phyloP scores from a whole-genome alignment of 2,888 invertebrate species.

The Oxycera nigricornis region DNA sequence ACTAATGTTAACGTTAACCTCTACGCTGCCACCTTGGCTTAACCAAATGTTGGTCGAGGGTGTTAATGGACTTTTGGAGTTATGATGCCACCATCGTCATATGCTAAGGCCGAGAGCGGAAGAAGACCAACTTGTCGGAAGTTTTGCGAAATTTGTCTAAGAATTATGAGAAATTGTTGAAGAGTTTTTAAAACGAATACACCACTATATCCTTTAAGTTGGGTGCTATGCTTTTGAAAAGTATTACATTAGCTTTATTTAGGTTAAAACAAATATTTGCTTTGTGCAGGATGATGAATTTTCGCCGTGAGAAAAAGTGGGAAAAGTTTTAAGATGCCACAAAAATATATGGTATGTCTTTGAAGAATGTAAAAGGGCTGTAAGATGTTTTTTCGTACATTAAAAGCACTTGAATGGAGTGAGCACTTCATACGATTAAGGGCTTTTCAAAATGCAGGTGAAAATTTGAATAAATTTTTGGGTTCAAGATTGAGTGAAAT shows the following conservation, averaged over 20 bases:
- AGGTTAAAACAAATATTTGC: conserved; percentile 13
- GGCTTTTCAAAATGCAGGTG: too few species aligned
- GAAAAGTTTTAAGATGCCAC: background rate
- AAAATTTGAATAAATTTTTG: too few species aligned
- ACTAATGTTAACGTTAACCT: conserved; percentile 8
- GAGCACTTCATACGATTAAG: too few species aligned
- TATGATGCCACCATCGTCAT: background rate
- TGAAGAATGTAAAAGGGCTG: background rate
- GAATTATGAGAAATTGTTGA: conserved; percentile 34
- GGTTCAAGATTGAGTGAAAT: background rate
- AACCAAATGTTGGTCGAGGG: conserved; percentile 34
- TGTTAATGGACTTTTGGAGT: conserved; percentile 40
- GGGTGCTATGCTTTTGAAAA: background rate
- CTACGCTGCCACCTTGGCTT: conserved; percentile 3
- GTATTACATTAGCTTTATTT: conserved; percentile 25
- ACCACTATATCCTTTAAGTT: conserved; percentile 28
- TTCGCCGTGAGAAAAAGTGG: conserved; percentile 2
- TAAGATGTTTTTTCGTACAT: too few species aligned
- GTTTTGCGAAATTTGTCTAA: conserved; percentile 30
- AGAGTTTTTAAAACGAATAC: conserved; percentile 33
- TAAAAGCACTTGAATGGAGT: too few species aligned
- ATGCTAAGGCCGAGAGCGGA: background rate
- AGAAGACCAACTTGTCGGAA: conserved; percentile 34
- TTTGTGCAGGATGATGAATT: conserved; percentile 24
- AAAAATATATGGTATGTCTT: background rate